Conservation (phyloP, 1,140 invertebrate species). For the Drosophila auraria region DNA sequence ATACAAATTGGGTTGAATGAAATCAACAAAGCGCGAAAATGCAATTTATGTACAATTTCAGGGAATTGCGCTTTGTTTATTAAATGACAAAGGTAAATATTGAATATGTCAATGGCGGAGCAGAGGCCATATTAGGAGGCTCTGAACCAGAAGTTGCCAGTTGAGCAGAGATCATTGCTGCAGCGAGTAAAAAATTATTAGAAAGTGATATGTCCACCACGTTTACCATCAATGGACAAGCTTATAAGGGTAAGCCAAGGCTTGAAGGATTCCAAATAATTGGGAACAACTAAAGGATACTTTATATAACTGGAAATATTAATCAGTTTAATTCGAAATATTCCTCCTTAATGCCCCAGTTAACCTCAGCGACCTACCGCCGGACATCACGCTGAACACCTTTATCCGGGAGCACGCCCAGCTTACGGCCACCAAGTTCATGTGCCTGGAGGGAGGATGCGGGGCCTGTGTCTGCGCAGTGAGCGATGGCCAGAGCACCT, state of each 20-base stretch:
- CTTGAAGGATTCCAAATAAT: neutral
- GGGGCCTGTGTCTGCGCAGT: slow-evolving; percentile 91
- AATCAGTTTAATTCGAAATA: neutral
- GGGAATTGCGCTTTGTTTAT: slow-evolving; percentile 22
- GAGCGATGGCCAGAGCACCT: slow-evolving; percentile 86
- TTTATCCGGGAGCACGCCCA: slow-evolving; percentile 89
- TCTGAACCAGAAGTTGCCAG: slow-evolving; percentile 8
- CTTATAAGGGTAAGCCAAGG: slow-evolving; percentile 75
- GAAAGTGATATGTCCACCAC: slow-evolving; percentile 63
- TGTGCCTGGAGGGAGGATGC: slow-evolving; percentile 94
- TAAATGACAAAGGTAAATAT: slow-evolving; percentile 25
- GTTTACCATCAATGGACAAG: slow-evolving; percentile 85
- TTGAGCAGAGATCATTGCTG: neutral
- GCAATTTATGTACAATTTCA: slow-evolving; percentile 19
- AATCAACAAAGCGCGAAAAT: slow-evolving; percentile 20
- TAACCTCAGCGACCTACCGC: slow-evolving; percentile 65
- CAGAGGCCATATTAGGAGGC: slow-evolving; percentile 14
- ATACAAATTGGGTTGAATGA: slow-evolving; percentile 17
- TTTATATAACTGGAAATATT: neutral
- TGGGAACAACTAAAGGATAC: neutral
- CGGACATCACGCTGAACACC: slow-evolving; percentile 88
- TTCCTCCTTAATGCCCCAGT: slow-evolving; percentile 38
- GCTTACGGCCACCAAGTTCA: slow-evolving; percentile 91
- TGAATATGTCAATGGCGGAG: neutral
- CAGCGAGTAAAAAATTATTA: neutral